These are phyloP conservation scores for Heterotis niloticus DNA, from an alignment of 2,113 vertebrate genomes.

Conservation along the genomic window DNA sequence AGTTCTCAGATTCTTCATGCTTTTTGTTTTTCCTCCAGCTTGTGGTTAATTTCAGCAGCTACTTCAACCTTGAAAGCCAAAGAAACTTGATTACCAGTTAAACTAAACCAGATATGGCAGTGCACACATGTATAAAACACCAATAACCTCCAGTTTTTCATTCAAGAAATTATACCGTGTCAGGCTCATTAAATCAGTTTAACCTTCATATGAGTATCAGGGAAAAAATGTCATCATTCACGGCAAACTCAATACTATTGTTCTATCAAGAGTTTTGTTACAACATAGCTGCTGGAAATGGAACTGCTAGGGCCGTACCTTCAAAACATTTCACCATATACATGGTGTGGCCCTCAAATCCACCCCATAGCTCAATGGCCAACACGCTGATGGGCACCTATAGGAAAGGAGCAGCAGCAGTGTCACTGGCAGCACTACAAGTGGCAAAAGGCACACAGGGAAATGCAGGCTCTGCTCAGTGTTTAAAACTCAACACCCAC, in stretches of 20 bases:
- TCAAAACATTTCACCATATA: conserved; percentile 93
- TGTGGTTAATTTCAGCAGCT: conserved; percentile 73
- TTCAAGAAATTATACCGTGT: conserved; percentile 49
- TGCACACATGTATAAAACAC: no score
- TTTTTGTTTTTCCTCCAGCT: conserved; percentile 82
- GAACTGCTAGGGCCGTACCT: conserved; percentile 3
- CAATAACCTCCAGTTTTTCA: no score
- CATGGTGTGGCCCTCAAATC: conserved; percentile 90
- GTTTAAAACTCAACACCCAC: conserved; percentile 77
- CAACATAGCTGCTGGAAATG: neutral
- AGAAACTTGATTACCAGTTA: no score
- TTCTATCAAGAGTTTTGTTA: rapidly evolving
- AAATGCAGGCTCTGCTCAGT: conserved; percentile 74
- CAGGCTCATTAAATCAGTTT: conserved; percentile 99
- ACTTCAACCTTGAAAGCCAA: conserved; percentile 66
- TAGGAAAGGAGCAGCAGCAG: conserved; percentile 36
- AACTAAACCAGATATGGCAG: no score
- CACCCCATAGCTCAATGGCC: conserved; percentile 84
- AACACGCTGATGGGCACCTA: conserved; percentile 85
- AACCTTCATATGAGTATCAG: conserved; percentile 73
- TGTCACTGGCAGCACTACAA: neutral
- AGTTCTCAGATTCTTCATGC: conserved; percentile 74
- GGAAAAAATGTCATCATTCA: conserved; percentile 70
- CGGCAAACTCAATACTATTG: conserved; percentile 45
- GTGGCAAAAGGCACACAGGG: neutral